phyloP scores from a whole-genome alignment of 2,113 vertebrate species.

The Nyctereutes procyonoides region DNA sequence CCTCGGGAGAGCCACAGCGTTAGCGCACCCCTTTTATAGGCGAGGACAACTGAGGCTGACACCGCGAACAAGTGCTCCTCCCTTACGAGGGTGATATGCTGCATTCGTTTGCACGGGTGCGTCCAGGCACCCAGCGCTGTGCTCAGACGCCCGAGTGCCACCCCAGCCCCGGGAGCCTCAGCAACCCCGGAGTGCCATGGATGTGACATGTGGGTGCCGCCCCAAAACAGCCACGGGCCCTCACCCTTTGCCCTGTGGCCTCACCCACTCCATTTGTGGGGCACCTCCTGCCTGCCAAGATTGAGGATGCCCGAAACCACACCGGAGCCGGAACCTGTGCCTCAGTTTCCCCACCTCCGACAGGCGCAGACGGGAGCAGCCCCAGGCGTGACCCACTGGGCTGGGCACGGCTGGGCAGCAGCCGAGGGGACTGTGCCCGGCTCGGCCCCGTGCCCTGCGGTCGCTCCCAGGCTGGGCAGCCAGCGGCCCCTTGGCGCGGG shows the following conservation, averaged over 20 bases:
- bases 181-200: not conserved
- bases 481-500: not conserved
- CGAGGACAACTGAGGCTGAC: not conserved
- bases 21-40: not conserved
- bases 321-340: not conserved
- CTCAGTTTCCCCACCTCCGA: not conserved
- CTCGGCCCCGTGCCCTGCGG: not conserved
- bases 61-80: accelerated
- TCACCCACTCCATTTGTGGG: not conserved
- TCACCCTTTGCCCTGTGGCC: not conserved
- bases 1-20: not conserved
- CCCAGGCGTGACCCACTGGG: not conserved
- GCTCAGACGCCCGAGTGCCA: not conserved
- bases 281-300: not conserved
- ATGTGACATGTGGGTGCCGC: not conserved
- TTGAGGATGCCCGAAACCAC: not conserved
- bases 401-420: not conserved
- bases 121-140: not conserved
- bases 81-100: accelerated
- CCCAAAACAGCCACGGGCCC: too few species aligned
- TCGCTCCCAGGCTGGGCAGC: not conserved
- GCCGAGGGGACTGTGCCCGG: not conserved
- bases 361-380: not conserved
- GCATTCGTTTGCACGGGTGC: accelerated
- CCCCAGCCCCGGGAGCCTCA: not conserved